Conservation (phyloP, 2,797 vertebrate species). For the Centropyge bicolor region DNA sequence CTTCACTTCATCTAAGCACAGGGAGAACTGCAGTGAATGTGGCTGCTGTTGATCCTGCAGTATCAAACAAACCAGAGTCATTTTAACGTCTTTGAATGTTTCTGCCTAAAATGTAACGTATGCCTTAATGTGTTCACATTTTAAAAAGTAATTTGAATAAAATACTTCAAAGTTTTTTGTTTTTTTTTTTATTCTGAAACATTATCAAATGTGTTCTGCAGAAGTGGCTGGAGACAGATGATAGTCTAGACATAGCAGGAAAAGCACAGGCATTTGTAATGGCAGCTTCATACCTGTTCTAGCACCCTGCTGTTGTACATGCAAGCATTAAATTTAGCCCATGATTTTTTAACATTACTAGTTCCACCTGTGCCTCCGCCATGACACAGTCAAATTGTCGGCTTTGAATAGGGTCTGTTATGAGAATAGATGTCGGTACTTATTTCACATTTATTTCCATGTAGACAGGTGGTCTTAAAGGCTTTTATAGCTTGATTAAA, state of each 20-base stretch:
- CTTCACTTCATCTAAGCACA: not conserved
- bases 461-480: too few relatives aligned
- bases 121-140: slow-evolving; percentile 10
- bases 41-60: not conserved
- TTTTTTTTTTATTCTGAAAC: not conserved
- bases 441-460: too few relatives aligned
- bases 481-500: too few relatives aligned
- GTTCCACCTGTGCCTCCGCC: not conserved
- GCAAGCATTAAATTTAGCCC: not conserved
- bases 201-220: not conserved
- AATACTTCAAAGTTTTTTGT: not conserved
- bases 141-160: slow-evolving; percentile 1
- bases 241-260: not conserved
- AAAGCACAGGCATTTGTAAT: not conserved
- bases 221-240: not conserved
- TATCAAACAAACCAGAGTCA: not conserved
- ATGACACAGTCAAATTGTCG: not conserved
- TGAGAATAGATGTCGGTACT: not conserved
- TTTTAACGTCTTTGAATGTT: not conserved
- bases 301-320: not conserved
- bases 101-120: slow-evolving; percentile 7
- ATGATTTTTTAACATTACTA: not conserved
- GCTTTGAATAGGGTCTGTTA: not conserved
- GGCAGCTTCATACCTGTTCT: not conserved
- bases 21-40: slow-evolving; percentile 13